Conservation (phyloP, 2,797 vertebrate genomes). For the Schizothorax lantsangensis region DNA sequence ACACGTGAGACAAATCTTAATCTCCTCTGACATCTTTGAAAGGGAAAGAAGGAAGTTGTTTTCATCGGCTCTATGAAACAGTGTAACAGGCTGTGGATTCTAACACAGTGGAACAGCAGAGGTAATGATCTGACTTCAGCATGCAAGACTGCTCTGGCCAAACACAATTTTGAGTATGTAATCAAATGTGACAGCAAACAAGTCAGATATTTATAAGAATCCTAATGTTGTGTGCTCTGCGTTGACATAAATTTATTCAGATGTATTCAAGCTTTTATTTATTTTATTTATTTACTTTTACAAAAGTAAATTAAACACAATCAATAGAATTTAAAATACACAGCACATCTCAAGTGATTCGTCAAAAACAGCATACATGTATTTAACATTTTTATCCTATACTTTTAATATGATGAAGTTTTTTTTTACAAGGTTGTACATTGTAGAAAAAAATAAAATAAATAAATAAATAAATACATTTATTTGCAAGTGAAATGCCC, state of each 20-base stretch:
- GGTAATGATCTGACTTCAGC: slow-evolving; percentile 33
- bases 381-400: background rate
- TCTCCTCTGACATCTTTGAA: slow-evolving; percentile 48
- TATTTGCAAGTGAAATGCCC: background rate
- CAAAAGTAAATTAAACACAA: background rate
- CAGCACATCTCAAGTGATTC: background rate
- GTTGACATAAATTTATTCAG: background rate
- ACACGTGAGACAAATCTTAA: slow-evolving; percentile 62
- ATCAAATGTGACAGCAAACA: slow-evolving; percentile 10
- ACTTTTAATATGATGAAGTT: background rate
- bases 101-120: slow-evolving; percentile 29
- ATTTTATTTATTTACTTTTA: too few species aligned
- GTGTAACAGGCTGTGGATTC: slow-evolving; percentile 23
- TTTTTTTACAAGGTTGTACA: too few species aligned
- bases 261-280: background rate
- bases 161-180: slow-evolving; percentile 16
- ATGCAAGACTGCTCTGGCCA: slow-evolving; percentile 21
- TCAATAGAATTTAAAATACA: background rate
- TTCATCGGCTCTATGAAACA: slow-evolving; percentile 23
- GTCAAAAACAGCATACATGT: background rate
- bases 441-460: background rate
- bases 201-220: background rate
- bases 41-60: slow-evolving; percentile 38
- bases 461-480: background rate
- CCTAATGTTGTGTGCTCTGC: background rate